Evolutionary conservation across 2,797 vertebrate genomes (phyloP), one percentile per base, ranked within the genome.

Genomic region (Coregonus ussuriensis): DNA sequence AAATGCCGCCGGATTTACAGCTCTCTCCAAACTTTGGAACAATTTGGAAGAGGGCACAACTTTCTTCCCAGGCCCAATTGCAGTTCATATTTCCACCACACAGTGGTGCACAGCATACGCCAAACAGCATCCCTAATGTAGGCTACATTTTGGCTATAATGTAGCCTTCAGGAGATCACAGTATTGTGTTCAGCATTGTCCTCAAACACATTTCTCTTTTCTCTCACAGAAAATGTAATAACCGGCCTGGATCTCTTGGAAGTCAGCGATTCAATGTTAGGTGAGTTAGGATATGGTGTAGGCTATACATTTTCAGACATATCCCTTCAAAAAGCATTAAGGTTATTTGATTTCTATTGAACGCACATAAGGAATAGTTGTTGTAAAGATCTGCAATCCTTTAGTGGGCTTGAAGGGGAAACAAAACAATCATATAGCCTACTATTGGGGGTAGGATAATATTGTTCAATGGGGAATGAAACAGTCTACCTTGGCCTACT

Each of bases 211-310:
- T 41, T 41, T 41, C 37, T 41, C 37, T 33, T 25, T 73, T 75
- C 21, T 33, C 21, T 69, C 68, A 56, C 81, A 88, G 86, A 85
- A 75, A 85, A 85, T 77, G 35, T 72, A 18, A 77, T 87, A 15
- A 71, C 82, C 25, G 82, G 81, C 54, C 73, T 82, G 59, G 78
- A 84, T 75, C 84, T 87, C 18, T 54, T 85, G 76, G 81, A 88
- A 76, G 72, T 87, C 52, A 85, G 74, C n/a, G 80, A 86, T 53
- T 86, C 81, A 69, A 77, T 83, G 67, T 72, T 87, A 77, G 83
- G 82, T 84, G 67, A 79, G 77, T 83, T 15, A 56, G 1, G 59
- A 13, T 14, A 35, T 74, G 59, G 51, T 9, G 37, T 41, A 41
- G 37, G 37, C 37, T 41, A 41, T 7, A 41, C 14, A 4, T 67